Conservation (phyloP, 2,113 vertebrate species). For the Cyanocitta stelleri region DNA sequence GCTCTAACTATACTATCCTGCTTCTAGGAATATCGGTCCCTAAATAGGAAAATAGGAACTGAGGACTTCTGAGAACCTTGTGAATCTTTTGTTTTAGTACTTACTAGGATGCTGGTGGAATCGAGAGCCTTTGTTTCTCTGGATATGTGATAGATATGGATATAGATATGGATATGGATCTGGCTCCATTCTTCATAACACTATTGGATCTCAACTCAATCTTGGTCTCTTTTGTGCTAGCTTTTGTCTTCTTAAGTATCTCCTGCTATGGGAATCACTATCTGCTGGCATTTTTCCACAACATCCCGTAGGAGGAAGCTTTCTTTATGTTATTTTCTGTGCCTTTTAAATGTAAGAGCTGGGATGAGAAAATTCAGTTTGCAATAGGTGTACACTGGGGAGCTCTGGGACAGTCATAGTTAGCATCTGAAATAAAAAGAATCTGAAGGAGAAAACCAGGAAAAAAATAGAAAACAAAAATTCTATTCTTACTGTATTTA, state of each 20-base stretch:
- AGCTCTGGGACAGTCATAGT: background rate
- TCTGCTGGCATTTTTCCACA: background rate
- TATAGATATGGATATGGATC: background rate
- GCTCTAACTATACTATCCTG: background rate
- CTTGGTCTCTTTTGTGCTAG: background rate
- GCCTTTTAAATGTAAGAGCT: background rate
- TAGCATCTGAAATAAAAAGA: background rate
- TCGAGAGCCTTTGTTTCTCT: background rate
- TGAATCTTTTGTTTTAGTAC: background rate
- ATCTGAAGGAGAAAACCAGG: background rate
- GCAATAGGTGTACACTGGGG: background rate
- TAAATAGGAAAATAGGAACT: background rate
- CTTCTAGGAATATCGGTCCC: background rate
- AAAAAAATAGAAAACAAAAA: background rate
- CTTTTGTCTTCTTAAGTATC: background rate
- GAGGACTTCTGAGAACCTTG: background rate
- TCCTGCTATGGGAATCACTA: background rate
- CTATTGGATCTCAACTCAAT: background rate
- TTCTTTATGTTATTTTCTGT: background rate
- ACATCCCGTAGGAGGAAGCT: background rate
- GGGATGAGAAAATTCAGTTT: background rate
- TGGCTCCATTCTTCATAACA: background rate
- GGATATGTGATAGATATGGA: background rate
- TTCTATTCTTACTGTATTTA: background rate
- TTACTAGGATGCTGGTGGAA: background rate